Percentiles rank a stretch among this genome's conserved stretches.
These are phyloP conservation scores for Chiloscyllium plagiosum DNA, from an alignment of 2,113 vertebrate species.

Conservation along the genomic window DNA sequence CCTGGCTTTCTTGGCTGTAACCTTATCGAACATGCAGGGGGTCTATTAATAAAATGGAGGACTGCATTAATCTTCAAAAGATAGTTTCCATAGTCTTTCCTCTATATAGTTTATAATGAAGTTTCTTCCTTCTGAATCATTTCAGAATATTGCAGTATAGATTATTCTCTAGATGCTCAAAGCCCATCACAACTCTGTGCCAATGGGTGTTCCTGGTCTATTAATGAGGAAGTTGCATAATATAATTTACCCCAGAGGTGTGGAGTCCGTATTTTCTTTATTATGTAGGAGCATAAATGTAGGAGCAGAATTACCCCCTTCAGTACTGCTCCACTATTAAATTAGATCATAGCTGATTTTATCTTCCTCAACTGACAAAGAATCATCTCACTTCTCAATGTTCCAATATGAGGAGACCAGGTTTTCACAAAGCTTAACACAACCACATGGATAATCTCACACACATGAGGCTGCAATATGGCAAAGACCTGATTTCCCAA, in stretches of 20 bases:
- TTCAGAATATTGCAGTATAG: no score
- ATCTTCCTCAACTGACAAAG: no score
- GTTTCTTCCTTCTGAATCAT: no score
- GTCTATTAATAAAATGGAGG: slow-evolving; percentile 43
- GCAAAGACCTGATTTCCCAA: background rate
- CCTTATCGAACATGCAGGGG: slow-evolving; percentile 40
- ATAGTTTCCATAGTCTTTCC: background rate
- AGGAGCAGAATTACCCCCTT: no score
- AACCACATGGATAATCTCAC: background rate
- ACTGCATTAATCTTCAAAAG: background rate
- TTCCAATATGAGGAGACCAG: background rate
- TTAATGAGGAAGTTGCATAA: background rate
- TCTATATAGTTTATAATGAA: no score
- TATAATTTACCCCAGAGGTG: background rate
- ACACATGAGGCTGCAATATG: background rate
- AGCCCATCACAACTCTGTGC: background rate
- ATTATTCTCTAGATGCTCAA: background rate
- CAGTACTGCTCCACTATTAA: no score
- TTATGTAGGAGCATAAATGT: background rate
- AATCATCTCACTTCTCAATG: background rate
- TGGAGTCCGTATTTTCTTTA: background rate
- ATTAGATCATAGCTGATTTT: no score
- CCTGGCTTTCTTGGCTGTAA: slow-evolving; percentile 54
- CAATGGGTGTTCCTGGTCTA: background rate
- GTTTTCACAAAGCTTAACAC: background rate